A percentile compares a stretch with the other conserved stretches of the same genome.
Conservation (phyloP, 2,113 vertebrate genomes). For the Stigmatopora argus region DNA sequence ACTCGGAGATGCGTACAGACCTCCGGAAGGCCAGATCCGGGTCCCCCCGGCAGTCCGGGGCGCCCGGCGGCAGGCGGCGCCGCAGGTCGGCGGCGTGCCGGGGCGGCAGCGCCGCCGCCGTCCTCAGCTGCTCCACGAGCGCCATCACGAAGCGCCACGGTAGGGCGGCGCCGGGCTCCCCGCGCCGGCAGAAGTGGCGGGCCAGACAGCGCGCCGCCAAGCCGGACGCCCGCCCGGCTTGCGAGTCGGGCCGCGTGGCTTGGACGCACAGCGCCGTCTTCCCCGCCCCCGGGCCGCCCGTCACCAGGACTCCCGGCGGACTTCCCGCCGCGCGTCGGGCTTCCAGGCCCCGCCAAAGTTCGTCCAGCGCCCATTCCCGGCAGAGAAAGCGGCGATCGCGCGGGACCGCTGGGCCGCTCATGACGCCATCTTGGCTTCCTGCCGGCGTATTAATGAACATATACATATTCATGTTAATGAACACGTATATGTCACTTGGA, state of each 20-base stretch:
- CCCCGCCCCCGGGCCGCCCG: slow-evolving; percentile 70
- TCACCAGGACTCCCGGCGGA: slow-evolving; percentile 65
- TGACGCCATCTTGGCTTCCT: slow-evolving; percentile 16
- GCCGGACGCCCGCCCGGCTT: slow-evolving; percentile 39
- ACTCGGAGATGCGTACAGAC: slow-evolving; percentile 47
- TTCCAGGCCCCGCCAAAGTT: slow-evolving; percentile 69
- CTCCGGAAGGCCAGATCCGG: slow-evolving; percentile 75
- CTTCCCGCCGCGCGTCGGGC: slow-evolving; percentile 32
- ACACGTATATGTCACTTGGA: too few species aligned
- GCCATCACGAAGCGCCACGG: slow-evolving; percentile 69
- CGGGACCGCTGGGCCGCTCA: slow-evolving; percentile 64
- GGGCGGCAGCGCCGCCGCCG: slow-evolving; percentile 56
- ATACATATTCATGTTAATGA: too few species aligned
- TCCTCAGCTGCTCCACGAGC: slow-evolving; percentile 70
- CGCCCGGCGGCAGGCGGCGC: slow-evolving; percentile 53
- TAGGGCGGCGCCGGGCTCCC: slow-evolving; percentile 61
- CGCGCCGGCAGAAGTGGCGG: slow-evolving; percentile 74
- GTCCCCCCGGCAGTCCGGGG: slow-evolving; percentile 59
- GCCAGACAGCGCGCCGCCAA: slow-evolving; percentile 69
- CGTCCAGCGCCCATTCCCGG: slow-evolving; percentile 78
- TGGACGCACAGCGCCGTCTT: slow-evolving; percentile 74
- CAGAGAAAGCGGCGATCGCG: slow-evolving; percentile 72
- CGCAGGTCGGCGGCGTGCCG: slow-evolving; percentile 55
- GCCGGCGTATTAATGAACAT: too few species aligned
- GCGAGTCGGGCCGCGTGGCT: slow-evolving; percentile 68